Evolutionary conservation across 2,888 invertebrate genomes (phyloP).

Genomic region (Nomada goodeniana): DNA sequence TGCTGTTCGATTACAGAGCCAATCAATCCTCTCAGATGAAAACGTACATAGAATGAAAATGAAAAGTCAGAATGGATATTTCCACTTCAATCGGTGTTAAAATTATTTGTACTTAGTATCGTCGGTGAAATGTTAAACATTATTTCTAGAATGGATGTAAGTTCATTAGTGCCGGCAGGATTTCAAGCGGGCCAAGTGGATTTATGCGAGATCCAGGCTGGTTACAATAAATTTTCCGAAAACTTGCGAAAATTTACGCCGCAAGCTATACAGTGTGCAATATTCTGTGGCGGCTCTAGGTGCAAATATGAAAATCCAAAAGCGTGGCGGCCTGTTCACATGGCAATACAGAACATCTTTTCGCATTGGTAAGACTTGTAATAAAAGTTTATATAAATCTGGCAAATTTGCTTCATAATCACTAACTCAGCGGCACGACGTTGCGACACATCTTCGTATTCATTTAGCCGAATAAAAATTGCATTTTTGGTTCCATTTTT

Average conservation of each 20-base stretch:
- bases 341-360: constrained; percentile 92
- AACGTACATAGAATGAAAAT: not conserved
- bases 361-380: constrained; percentile 90
- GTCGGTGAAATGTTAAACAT: not conserved
- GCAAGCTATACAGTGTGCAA: constrained; percentile 90
- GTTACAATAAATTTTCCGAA: constrained; percentile 84
- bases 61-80: not conserved
- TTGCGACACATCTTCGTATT: not conserved
- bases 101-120: not conserved
- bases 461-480: not conserved
- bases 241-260: constrained; percentile 88
- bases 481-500: not conserved
- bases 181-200: constrained; percentile 76
- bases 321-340: constrained; percentile 86
- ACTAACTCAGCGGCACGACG: not conserved
- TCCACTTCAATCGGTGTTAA: not conserved
- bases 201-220: constrained; percentile 75
- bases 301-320: constrained; percentile 92
- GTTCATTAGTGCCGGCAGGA: constrained; percentile 80
- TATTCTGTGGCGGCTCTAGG: constrained; percentile 93
- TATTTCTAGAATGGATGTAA: constrained; percentile 79
- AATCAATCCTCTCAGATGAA: not conserved
- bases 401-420: not conserved
- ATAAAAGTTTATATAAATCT: not conserved
- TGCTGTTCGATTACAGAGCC: not conserved